Evolutionary conservation across 2,113 vertebrate species (phyloP), one percentile per base, ranked within the genome.

Genomic region (Paramormyrops kingsleyae): DNA sequence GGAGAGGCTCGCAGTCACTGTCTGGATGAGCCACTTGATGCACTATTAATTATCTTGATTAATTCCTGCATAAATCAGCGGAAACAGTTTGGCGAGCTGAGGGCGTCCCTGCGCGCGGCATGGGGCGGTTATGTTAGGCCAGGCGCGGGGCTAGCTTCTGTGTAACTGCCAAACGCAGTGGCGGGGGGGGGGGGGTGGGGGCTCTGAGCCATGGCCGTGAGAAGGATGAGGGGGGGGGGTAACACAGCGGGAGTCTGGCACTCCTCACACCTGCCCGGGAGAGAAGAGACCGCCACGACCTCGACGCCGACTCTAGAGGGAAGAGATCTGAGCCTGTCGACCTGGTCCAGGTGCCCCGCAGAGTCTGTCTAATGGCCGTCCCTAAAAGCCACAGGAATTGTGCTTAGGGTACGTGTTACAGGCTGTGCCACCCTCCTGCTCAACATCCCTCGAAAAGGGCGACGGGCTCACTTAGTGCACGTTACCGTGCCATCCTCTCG

Each of bases 41-140:
- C 70, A 50, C 70, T 52, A 89, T 89, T 80, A 89, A 80, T 89
- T 77, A 89, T 89, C 88, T 27, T 89, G 88, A 89, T 89, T 80
- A 89, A 89, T 80, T 52, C 70, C 66, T 53, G 47, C 44, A 89
- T 70, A 77, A 89, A 52, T 77, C 88, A 53, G 88, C 46, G n/a
- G 15, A 47, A 53, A 83, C 66, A 19, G 88, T 49, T 53, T n/a
- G 47, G 66, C 19, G 46, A 53, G 49, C 46, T 35, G 5, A 88
- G 35, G 31, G 35, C 21, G 39, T 44, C 83, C 83, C 83, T n/a
- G 83, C 4, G 44, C 83, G 4, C 84, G 10, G 84, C 84, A 52
- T 84, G 83, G 84, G 46, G 84, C n/a, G 49, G 46, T 47, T 27
- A 87, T 87, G 84, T 87, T 52, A 50, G 84, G 84, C 84, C 84